phyloP scores from a whole-genome alignment of 2,888 invertebrate species.

The Netelia melanura region DNA sequence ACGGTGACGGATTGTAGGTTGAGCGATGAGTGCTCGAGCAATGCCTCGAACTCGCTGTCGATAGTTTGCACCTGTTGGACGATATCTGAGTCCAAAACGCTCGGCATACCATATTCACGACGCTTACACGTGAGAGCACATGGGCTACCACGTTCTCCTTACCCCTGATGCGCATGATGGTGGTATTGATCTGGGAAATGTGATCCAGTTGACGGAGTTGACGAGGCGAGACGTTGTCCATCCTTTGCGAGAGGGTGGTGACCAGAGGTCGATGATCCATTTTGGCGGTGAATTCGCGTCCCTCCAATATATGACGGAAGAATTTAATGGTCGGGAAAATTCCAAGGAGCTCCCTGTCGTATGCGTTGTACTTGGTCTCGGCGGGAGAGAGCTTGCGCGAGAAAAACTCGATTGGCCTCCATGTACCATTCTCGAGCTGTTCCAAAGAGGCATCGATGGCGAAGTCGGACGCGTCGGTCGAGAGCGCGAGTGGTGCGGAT shows the following conservation, averaged over 20 bases:
- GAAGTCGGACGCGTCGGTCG: conserved; percentile 69
- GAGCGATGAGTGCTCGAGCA: too few species aligned
- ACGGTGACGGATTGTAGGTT: too few species aligned
- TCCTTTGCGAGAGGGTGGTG: not conserved
- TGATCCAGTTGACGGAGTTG: too few species aligned
- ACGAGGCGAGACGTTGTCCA: too few species aligned
- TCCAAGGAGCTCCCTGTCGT: conserved; percentile 73
- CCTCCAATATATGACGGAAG: conserved; percentile 51
- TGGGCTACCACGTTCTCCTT: too few species aligned
- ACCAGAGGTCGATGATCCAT: not conserved
- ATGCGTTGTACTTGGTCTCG: conserved; percentile 74
- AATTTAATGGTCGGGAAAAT: conserved; percentile 71
- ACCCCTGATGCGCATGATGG: conserved; percentile 33
- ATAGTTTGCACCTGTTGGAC: too few species aligned
- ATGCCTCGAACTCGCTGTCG: too few species aligned
- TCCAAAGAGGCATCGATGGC: conserved; percentile 72
- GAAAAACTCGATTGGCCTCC: conserved; percentile 47
- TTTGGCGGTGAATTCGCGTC: not conserved
- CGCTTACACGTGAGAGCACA: too few species aligned
- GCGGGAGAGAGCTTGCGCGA: conserved; percentile 68
- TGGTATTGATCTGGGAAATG: conserved; percentile 47
- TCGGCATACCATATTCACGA: too few species aligned
- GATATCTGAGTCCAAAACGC: too few species aligned
- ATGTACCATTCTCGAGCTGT: conserved; percentile 59
- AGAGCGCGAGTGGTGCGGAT: conserved; percentile 21